A percentile compares a stretch with the other conserved stretches of the same genome.
Evolutionary conservation across 1,140 invertebrate species (phyloP).

Genomic region (Heliothis virescens): DNA sequence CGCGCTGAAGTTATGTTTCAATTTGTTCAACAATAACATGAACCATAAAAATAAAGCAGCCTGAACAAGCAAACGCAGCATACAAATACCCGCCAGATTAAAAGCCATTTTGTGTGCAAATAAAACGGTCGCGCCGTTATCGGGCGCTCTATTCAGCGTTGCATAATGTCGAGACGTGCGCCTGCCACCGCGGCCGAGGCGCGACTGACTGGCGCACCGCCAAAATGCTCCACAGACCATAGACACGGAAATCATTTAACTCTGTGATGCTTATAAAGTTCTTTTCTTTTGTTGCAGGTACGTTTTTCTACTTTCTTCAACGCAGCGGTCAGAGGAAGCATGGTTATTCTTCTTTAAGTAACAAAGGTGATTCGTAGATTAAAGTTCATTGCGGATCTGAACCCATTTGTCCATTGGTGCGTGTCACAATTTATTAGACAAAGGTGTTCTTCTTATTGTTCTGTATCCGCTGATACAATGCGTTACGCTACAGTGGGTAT

Average conservation of each 20-base stretch:
- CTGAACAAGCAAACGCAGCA: not conserved
- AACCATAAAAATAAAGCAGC: not conserved
- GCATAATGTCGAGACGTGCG: conserved; percentile 23
- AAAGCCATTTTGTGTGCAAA: conserved; percentile 30
- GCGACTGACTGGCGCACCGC: conserved; percentile 27
- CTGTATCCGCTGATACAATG: conserved; percentile 1
- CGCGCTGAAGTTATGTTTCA: too few species aligned
- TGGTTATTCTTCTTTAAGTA: not conserved
- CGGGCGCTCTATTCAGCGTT: conserved; percentile 14
- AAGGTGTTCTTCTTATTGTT: conserved; percentile 13
- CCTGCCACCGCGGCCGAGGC: not conserved
- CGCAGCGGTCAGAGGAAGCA: not conserved
- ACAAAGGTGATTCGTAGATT: not conserved
- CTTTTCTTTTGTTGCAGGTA: conserved; percentile 10
- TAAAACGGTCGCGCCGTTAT: conserved; percentile 18
- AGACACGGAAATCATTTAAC: conserved; percentile 11
- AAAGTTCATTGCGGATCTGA: not conserved
- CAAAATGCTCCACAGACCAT: not conserved
- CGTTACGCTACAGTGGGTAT: not conserved
- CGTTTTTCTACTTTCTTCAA: not conserved
- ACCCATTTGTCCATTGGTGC: not conserved
- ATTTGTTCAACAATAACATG: not conserved
- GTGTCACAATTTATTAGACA: not conserved
- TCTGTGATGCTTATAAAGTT: conserved; percentile 10
- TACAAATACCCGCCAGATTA: conserved; percentile 7